Conservation (phyloP, 2,113 vertebrate genomes). For the Cryptomyrus ogoouensis region DNA sequence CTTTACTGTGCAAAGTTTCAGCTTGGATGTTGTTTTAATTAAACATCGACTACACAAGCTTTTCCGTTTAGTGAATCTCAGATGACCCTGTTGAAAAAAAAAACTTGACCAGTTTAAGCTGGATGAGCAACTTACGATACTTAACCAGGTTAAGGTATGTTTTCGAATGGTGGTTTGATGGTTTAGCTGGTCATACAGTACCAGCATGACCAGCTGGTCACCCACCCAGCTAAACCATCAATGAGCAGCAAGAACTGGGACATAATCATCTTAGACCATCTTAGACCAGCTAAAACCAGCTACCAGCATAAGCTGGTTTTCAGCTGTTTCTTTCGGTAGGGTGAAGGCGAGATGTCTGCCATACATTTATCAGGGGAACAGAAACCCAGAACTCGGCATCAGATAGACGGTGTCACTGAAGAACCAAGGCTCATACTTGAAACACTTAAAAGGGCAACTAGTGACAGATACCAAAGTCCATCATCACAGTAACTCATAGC, state of each 20-base stretch:
- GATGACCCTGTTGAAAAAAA: neutral
- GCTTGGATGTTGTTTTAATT: neutral
- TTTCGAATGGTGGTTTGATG: neutral
- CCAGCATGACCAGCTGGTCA: neutral
- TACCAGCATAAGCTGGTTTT: neutral
- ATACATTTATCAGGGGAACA: neutral
- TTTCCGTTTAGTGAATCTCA: neutral
- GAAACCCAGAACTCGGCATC: neutral
- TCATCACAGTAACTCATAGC: neutral
- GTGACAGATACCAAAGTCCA: neutral
- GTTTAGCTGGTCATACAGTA: neutral
- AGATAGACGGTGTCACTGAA: neutral
- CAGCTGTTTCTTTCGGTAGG: neutral
- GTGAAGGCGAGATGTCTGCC: neutral
- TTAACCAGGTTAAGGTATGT: neutral
- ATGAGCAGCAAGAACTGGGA: neutral
- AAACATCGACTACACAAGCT: neutral
- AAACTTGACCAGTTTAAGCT: neutral
- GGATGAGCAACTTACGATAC: neutral
- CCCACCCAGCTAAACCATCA: neutral
- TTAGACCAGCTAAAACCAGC: neutral
- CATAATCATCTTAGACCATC: neutral
- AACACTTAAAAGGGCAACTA: neutral
- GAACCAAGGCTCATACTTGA: neutral
- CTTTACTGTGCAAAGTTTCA: neutral